Conservation (phyloP, 2,797 vertebrate genomes). For the Sphenodon punctatus region DNA sequence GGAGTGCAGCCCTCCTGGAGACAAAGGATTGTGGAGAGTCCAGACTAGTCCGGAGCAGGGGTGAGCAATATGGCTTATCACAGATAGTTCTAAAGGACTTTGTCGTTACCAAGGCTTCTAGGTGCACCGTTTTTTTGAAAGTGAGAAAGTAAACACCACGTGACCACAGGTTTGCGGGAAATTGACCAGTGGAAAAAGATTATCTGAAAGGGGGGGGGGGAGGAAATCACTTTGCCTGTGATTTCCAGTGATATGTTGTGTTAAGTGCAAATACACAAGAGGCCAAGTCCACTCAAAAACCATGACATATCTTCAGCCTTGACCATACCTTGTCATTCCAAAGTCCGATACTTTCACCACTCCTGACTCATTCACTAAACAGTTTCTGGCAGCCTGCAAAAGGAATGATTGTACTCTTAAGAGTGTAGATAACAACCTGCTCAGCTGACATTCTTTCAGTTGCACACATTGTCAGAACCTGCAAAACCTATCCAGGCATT, state of each 20-base stretch:
- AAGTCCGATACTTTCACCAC: slow-evolving; percentile 96
- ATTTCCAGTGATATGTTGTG: background rate
- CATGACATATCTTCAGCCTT: background rate
- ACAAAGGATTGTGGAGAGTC: too few relatives aligned
- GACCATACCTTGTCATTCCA: slow-evolving; percentile 91
- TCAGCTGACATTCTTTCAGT: background rate
- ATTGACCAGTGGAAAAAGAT: background rate
- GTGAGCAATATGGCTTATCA: too few relatives aligned
- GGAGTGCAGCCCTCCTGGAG: too few relatives aligned
- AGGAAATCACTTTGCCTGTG: background rate
- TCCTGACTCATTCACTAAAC: slow-evolving; percentile 86
- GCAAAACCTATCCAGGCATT: background rate
- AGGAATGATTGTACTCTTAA: background rate
- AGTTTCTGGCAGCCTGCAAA: slow-evolving; percentile 93
- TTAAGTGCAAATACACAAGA: background rate
- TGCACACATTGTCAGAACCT: background rate
- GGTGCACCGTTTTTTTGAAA: too few relatives aligned
- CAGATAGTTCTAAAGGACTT: too few relatives aligned
- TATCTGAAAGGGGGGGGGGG: background rate
- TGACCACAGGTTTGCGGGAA: too few relatives aligned
- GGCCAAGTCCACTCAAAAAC: background rate
- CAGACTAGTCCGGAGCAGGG: too few relatives aligned
- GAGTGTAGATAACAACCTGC: background rate
- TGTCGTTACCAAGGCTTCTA: too few relatives aligned
- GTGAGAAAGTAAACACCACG: too few relatives aligned